These are phyloP conservation scores for Herpailurus yagouaroundi DNA, from an alignment of 2,113 vertebrate species.

Conservation along the genomic window DNA sequence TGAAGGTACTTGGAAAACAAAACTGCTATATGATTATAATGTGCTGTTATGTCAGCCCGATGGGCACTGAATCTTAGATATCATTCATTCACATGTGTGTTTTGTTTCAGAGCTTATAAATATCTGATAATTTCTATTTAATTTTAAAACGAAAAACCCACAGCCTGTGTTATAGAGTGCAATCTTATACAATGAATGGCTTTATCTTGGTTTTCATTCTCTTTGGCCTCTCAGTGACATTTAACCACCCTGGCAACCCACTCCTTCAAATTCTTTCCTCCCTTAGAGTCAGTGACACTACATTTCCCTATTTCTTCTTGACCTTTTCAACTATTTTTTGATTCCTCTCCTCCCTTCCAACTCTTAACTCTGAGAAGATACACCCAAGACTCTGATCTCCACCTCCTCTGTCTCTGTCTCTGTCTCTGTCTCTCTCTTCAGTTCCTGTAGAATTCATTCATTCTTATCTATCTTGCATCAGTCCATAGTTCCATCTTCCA, in stretches of 20 bases:
- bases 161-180: not conserved
- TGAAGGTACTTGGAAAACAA: slow-evolving; percentile 22
- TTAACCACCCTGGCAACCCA: slow-evolving; percentile 64
- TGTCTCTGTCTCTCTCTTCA: not conserved
- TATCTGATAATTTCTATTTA: slow-evolving; percentile 54
- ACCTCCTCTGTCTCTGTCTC: not conserved
- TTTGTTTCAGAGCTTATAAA: slow-evolving; percentile 53
- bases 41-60: not conserved
- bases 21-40: not conserved
- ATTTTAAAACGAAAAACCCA: slow-evolving; percentile 60
- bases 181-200: slow-evolving; percentile 48
- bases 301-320: slow-evolving; percentile 39
- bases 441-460: not conserved
- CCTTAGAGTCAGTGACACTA: not conserved
- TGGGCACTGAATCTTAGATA: not conserved
- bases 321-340: slow-evolving; percentile 2
- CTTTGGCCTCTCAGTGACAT: slow-evolving; percentile 33
- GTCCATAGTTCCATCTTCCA: not conserved
- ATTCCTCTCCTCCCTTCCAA: not conserved
- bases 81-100: slow-evolving; percentile 1
- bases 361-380: not conserved
- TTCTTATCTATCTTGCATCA: not conserved
- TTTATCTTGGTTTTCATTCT: slow-evolving; percentile 48
- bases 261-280: slow-evolving; percentile 72
- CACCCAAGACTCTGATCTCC: not conserved